Conservation (phyloP, 2,888 invertebrate species). For the Morpho helenor region DNA sequence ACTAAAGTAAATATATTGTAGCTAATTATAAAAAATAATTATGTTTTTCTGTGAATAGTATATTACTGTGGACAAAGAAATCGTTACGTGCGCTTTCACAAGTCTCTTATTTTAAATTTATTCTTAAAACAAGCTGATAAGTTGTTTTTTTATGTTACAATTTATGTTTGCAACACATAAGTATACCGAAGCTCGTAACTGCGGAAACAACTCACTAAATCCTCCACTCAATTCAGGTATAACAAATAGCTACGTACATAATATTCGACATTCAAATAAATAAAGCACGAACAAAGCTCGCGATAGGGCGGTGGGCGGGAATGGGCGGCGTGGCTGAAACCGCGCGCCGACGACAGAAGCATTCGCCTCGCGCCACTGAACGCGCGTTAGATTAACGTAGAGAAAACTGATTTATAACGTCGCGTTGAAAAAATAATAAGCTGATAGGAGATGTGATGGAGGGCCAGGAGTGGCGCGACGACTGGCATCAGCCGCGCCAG, state of each 20-base stretch:
- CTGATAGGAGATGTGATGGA: slow-evolving; percentile 70
- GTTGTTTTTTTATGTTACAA: no score
- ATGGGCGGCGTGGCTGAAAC: slow-evolving; percentile 61
- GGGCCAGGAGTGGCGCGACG: slow-evolving; percentile 73
- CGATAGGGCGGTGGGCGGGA: slow-evolving; percentile 51
- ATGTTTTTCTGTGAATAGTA: background rate
- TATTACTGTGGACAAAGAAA: background rate
- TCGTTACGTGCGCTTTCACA: no score
- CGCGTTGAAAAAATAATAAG: slow-evolving; percentile 76
- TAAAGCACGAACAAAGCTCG: slow-evolving; percentile 36
- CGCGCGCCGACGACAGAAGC: slow-evolving; percentile 90
- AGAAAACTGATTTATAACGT: slow-evolving; percentile 75
- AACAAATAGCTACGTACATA: slow-evolving; percentile 41
- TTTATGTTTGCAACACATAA: no score
- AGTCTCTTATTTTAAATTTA: no score
- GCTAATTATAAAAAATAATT: no score
- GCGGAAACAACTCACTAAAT: slow-evolving; percentile 5
- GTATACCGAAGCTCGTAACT: background rate
- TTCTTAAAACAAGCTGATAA: no score
- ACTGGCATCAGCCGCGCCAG: slow-evolving; percentile 68
- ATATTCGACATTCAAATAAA: slow-evolving; percentile 51
- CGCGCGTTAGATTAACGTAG: slow-evolving; percentile 68
- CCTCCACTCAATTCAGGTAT: slow-evolving; percentile 11
- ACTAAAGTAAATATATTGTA: no score
- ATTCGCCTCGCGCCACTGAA: slow-evolving; percentile 67